phyloP scores from a whole-genome alignment of 2,888 invertebrate genomes.

The Epirrita christyi region DNA sequence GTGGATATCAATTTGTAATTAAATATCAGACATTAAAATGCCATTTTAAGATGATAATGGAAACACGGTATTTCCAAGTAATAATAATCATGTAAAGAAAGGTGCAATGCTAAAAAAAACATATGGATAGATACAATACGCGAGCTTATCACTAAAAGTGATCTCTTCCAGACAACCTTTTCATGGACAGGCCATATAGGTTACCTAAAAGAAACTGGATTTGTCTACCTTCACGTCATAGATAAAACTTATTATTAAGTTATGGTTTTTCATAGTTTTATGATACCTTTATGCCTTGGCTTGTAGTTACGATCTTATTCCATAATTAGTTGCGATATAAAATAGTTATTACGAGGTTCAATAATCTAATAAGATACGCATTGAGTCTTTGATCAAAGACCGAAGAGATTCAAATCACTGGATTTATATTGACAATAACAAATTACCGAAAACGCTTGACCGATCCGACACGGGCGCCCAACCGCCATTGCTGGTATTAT shows the following conservation, averaged over 20 bases:
- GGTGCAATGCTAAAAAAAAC: too few species aligned
- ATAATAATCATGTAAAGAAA: too few species aligned
- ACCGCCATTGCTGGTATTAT: conserved; percentile 2
- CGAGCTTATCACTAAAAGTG: too few species aligned
- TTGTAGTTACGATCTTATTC: too few species aligned
- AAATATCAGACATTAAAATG: neutral
- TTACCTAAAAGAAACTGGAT: too few species aligned
- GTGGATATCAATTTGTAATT: neutral
- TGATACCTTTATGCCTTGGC: too few species aligned
- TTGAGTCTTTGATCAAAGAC: conserved; percentile 1
- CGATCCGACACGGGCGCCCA: conserved; percentile 7
- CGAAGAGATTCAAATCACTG: neutral
- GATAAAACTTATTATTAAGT: too few species aligned
- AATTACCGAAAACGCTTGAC: conserved; percentile 3
- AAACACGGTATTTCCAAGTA: neutral
- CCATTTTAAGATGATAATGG: neutral
- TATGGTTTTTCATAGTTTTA: too few species aligned
- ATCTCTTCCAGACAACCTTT: too few species aligned
- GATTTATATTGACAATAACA: conserved; percentile 3
- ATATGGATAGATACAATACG: too few species aligned
- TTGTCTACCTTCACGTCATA: too few species aligned
- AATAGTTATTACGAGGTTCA: neutral
- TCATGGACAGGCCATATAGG: too few species aligned
- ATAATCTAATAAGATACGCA: neutral
- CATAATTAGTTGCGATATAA: neutral